These are phyloP conservation scores for Mungos mungo DNA, from an alignment of 2,113 vertebrate species.

Conservation along the genomic window DNA sequence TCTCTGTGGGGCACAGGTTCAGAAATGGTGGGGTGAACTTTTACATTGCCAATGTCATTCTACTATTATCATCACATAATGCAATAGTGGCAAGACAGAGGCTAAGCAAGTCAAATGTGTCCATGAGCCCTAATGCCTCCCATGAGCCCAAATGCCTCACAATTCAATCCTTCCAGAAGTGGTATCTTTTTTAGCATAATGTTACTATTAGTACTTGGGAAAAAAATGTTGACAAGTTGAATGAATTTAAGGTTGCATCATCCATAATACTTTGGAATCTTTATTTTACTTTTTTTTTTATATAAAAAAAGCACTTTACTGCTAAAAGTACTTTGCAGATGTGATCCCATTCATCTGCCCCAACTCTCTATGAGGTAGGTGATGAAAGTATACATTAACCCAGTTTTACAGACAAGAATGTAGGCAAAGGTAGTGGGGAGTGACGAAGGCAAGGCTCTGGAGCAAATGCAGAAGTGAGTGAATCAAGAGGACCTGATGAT, in stretches of 20 bases:
- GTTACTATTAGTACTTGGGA: neutral
- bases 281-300: neutral
- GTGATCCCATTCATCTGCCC: slow-evolving; percentile 42
- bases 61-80: too few relatives aligned
- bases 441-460: slow-evolving; percentile 20
- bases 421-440: neutral
- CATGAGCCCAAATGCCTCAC: neutral
- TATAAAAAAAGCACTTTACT: neutral
- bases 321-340: neutral
- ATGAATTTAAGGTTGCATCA: neutral
- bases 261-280: neutral
- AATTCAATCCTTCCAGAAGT: neutral
- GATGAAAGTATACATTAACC: slow-evolving; percentile 52
- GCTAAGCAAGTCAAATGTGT: neutral
- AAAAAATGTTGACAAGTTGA: neutral
- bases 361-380: slow-evolving; percentile 42
- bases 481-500: neutral
- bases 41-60: too few relatives aligned
- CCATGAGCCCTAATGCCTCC: neutral
- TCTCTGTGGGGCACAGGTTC: neutral
- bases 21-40: neutral
- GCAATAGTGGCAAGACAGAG: neutral
- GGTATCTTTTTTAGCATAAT: neutral
- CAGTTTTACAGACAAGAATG: slow-evolving; percentile 59
- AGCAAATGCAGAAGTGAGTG: neutral